Base-by-base conservation (phyloP, 2,888 invertebrate genomes). In the Perithous albicinctus region DNA sequence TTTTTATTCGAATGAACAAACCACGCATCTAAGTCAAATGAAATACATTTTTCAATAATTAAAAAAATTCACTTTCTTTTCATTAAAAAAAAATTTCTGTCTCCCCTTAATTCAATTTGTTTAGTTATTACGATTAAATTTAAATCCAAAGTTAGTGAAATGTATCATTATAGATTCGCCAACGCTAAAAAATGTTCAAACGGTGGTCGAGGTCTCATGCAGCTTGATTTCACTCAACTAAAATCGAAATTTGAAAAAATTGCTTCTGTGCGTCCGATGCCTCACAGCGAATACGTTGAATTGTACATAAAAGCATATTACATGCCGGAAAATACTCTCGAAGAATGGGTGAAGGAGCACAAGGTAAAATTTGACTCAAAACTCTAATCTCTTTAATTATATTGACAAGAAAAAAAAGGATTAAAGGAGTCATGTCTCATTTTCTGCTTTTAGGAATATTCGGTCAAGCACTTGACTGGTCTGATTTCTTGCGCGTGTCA, bases 291-390 rank as follows among this genome's bases (percentile, higher is more conserved):
- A 74, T 98, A 97, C 89, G 99, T 99, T 0, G 99, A 99, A 93
- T 95, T 95, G 73, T 99, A 98, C 90, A 97, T 99, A 0, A 99
- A 99, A 92, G 99, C 99, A 0, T 99, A 97, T 92, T 99, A 99
- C 93, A 94, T 98, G 86, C 97, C 98, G 0, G 96, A 98, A 88
- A 95, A 95, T 80, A 96, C 96, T 72, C 94, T 99, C 46, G 98
- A 99, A 91, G 95, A 96, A 64, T 99, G 99, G 96, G 95, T 99
- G 6, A 95, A 95, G 85, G 96, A 97, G 48, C 97, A 98, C 90
- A 95, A 95, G 80, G 96, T 96, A 92, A 89, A 46, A n/a, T n/a
- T 35, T 10, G 35, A 12, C 12, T 38, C 8, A 20, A 8, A 51
- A 59, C 38, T 38, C 3, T 41, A 6, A 10, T 7, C 23, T 12